Percentiles rank a stretch among this genome's conserved stretches.
Evolutionary conservation across 1,140 invertebrate genomes (phyloP).

Genomic region (Delia radicum): DNA sequence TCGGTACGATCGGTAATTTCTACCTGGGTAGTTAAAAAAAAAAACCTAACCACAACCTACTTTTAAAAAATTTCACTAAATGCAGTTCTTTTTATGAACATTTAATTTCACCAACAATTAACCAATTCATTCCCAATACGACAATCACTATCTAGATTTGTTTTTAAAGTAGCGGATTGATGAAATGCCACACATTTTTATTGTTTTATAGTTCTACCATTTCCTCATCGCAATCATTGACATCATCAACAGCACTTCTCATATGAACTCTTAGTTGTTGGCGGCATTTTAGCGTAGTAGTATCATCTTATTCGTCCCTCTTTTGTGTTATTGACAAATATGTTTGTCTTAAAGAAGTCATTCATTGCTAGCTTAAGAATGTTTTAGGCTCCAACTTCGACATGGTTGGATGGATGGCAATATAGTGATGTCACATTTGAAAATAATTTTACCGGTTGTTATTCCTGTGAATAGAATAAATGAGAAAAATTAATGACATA

Average conservation of each 20-base stretch:
- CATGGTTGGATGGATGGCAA: not conserved
- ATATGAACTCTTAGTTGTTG: not conserved
- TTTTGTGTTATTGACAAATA: not conserved
- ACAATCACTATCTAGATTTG: no score
- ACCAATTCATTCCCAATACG: no score
- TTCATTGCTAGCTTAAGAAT: slow-evolving; percentile 7
- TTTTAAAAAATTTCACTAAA: no score
- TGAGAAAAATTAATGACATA: not conserved
- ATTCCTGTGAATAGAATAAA: not conserved
- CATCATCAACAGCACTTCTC: no score
- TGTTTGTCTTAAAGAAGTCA: not conserved
- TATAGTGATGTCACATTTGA: not conserved
- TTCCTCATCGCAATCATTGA: not conserved
- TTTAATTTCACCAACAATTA: no score
- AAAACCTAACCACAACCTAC: no score
- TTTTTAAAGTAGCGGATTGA: not conserved
- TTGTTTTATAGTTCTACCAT: not conserved
- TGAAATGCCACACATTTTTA: not conserved
- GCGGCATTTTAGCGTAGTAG: not conserved
- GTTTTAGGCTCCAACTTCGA: not conserved
- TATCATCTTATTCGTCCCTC: not conserved
- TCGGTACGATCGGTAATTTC: no score
- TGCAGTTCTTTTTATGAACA: no score
- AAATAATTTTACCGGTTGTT: not conserved
- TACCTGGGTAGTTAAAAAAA: no score